phyloP scores from a whole-genome alignment of 2,113 vertebrate species.

The Uria aalge region DNA sequence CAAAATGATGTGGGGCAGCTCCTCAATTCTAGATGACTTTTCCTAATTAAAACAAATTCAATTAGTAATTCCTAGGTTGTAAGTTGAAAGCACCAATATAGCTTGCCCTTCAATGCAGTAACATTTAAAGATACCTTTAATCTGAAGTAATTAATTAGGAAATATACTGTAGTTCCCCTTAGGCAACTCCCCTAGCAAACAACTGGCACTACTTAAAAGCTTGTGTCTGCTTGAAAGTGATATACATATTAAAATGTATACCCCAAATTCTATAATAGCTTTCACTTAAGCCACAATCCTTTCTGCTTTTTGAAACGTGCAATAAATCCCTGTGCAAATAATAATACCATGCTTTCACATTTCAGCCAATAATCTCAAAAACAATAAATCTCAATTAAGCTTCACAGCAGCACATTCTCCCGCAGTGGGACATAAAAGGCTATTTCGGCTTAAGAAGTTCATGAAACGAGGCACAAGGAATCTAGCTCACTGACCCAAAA shows the following conservation, averaged over 20 bases:
- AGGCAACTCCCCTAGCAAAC: background rate
- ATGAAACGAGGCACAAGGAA: background rate
- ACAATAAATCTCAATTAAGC: background rate
- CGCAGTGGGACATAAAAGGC: background rate
- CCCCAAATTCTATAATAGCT: background rate
- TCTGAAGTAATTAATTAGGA: slow-evolving; percentile 28
- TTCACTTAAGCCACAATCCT: background rate
- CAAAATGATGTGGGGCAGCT: background rate
- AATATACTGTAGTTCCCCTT: background rate
- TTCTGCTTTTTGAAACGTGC: background rate
- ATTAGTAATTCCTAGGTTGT: background rate
- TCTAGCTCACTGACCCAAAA: background rate
- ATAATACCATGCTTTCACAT: background rate
- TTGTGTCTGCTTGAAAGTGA: background rate
- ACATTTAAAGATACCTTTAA: slow-evolving; percentile 21
- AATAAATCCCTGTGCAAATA: slow-evolving; percentile 14
- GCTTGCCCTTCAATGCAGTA: background rate
- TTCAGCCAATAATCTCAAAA: background rate
- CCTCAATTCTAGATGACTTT: background rate
- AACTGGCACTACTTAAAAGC: background rate
- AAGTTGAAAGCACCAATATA: background rate
- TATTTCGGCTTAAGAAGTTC: background rate
- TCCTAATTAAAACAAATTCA: slow-evolving; percentile 43
- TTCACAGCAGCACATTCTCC: background rate
- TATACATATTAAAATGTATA: background rate